These are phyloP conservation scores for Lagorchestes hirsutus DNA, from an alignment of 2,797 vertebrate genomes.

Conservation along the genomic window DNA sequence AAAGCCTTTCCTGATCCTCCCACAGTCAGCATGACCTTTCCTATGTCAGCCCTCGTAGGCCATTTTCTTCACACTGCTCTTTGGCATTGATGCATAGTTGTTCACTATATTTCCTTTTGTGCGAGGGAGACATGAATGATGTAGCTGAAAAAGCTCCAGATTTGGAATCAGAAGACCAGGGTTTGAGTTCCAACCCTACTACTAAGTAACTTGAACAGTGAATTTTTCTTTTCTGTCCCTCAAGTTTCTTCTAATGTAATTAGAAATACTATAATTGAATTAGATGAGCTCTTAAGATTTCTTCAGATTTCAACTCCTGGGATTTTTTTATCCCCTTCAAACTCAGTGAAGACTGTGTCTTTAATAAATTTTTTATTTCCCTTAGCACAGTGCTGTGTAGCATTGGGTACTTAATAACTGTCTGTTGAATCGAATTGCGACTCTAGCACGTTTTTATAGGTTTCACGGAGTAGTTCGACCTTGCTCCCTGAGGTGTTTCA, in stretches of 20 bases:
- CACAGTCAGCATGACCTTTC: not conserved
- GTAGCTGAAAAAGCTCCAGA: too few relatives aligned
- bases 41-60: not conserved
- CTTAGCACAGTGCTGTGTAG: not conserved
- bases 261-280: not conserved
- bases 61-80: not conserved
- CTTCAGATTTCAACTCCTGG: not conserved
- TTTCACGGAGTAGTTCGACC: not conserved
- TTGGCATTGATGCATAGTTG: not conserved
- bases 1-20: not conserved
- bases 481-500: not conserved
- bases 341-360: not conserved
- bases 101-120: not conserved
- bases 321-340: not conserved
- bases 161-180: not conserved
- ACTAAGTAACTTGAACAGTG: not conserved
- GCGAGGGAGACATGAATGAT: not conserved
- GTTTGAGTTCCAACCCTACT: not conserved
- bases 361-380: not conserved
- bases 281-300: not conserved
- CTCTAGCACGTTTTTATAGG: not conserved
- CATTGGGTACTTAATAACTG: not conserved
- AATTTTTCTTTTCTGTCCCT: not conserved
- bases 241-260: not conserved
- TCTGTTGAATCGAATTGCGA: not conserved